Evolutionary conservation across 2,113 vertebrate genomes (phyloP).

Genomic region (Rhabdornis inornatus): DNA sequence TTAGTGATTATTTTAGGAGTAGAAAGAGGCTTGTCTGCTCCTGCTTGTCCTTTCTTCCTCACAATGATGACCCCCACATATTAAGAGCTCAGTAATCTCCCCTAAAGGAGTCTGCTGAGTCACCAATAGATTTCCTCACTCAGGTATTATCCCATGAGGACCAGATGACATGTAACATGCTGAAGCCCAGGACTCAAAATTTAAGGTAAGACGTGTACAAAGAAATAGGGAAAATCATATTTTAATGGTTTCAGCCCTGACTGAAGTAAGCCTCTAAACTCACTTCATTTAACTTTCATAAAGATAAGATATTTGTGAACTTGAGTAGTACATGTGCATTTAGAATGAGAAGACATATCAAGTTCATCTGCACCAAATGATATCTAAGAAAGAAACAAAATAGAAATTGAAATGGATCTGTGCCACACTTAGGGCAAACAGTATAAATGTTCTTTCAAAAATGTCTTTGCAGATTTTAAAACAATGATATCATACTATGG

Average conservation of each 20-base stretch:
- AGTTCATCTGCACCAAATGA: not conserved
- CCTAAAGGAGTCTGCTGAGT: not conserved
- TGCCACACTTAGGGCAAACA: not conserved
- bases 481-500: not conserved
- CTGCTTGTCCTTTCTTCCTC: not conserved
- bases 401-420: not conserved
- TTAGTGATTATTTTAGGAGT: not conserved
- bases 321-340: not conserved
- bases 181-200: not conserved
- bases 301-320: not conserved
- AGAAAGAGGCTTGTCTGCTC: not conserved
- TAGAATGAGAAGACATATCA: not conserved
- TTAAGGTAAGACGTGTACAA: not conserved
- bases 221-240: not conserved
- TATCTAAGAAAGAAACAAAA: not conserved
- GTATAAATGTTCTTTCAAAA: not conserved
- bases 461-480: not conserved
- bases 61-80: not conserved
- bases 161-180: not conserved
- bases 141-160: not conserved
- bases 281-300: not conserved
- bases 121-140: not conserved
- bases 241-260: not conserved
- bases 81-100: not conserved
- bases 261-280: not conserved